phyloP scores from a whole-genome alignment of 2,113 vertebrate genomes.

The Ptychochromis oligacanthus region DNA sequence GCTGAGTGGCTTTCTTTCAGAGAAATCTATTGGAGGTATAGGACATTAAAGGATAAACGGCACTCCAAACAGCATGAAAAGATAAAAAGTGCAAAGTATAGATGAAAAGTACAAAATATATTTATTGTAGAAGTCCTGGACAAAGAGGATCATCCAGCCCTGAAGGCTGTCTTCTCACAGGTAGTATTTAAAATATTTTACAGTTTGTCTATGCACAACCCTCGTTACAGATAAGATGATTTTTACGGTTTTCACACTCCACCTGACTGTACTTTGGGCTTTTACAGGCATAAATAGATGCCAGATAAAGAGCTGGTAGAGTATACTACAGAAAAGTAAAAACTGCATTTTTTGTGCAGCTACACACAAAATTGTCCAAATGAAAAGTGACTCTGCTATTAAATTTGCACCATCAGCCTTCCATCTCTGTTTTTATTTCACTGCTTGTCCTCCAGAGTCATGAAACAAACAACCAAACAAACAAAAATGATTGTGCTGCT shows the following conservation, averaged over 20 bases:
- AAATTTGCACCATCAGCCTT: background rate
- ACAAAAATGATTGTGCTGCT: background rate
- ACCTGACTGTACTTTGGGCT: background rate
- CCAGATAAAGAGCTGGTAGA: too few species aligned
- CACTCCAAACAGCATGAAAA: background rate
- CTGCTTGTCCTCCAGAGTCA: background rate
- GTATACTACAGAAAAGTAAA: too few species aligned
- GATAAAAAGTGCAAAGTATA: background rate
- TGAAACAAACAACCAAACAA: background rate
- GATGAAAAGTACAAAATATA: background rate
- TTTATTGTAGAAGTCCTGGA: background rate
- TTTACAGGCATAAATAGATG: background rate
- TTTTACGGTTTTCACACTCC: background rate
- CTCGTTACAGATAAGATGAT: background rate
- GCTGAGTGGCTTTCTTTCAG: constrained; percentile 14
- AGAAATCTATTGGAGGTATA: background rate
- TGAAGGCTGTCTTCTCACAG: background rate
- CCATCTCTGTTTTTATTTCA: background rate
- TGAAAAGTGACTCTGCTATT: background rate
- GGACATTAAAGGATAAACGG: background rate
- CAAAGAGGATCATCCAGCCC: background rate
- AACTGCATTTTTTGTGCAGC: too few species aligned
- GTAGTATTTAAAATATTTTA: background rate
- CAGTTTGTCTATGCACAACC: background rate
- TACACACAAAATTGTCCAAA: background rate